phyloP scores from a whole-genome alignment of 2,113 vertebrate genomes.

The Chamaetylas fuelleborni region DNA sequence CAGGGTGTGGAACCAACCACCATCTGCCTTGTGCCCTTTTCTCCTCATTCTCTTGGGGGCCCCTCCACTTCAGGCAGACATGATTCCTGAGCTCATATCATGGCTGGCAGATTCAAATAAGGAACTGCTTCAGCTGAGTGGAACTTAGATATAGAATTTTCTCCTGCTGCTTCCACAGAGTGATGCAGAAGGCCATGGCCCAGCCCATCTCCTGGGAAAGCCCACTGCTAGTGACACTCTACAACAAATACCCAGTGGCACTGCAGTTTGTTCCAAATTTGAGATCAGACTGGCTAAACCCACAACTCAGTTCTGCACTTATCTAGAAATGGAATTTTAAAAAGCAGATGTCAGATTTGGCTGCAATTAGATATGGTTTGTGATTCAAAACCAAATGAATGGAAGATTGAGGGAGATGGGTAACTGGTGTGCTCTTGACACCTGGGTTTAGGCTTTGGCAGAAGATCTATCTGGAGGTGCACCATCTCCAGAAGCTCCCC shows the following conservation, averaged over 20 bases:
- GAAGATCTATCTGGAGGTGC: neutral
- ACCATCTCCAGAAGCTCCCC: neutral
- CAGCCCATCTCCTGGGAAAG: neutral
- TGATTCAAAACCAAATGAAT: neutral
- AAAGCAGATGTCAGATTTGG: neutral
- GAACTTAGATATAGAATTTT: neutral
- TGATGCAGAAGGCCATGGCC: fast-evolving
- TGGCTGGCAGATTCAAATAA: neutral
- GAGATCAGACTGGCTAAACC: neutral
- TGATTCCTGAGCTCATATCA: neutral
- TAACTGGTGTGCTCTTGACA: neutral
- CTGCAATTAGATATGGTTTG: neutral
- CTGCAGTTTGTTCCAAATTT: neutral
- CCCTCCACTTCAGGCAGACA: neutral
- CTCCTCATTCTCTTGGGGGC: neutral
- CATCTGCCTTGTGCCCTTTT: neutral
- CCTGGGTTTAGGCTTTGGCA: neutral
- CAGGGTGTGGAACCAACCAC: neutral
- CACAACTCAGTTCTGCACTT: neutral
- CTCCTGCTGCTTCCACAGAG: neutral
- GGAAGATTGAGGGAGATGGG: neutral
- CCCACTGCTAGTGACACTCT: neutral
- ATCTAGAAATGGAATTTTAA: neutral
- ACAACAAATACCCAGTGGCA: neutral
- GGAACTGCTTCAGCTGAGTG: neutral